Conservation (phyloP, 2,888 invertebrate species). For the Nymphalis polychloros region DNA sequence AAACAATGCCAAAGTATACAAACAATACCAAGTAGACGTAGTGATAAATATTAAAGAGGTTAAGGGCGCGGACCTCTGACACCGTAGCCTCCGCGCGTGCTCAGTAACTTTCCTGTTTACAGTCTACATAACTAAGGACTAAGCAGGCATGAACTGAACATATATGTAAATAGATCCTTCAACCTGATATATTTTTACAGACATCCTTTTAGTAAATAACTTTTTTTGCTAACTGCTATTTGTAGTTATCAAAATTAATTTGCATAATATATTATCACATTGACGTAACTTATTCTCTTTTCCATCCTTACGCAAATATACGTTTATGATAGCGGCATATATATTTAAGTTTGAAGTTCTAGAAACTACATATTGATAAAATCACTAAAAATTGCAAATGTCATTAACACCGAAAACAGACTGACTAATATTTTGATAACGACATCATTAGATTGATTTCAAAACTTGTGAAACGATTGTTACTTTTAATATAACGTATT, state of each 20-base stretch:
- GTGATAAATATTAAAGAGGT: slow-evolving; percentile 66
- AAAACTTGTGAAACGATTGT: slow-evolving; percentile 1
- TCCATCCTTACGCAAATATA: no score
- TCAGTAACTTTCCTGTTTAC: slow-evolving; percentile 74
- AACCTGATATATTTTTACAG: no score
- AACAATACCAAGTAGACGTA: slow-evolving; percentile 48
- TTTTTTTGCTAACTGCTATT: no score
- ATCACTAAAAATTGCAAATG: background rate
- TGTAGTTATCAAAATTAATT: no score
- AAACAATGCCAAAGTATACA: slow-evolving; percentile 40
- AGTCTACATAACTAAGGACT: slow-evolving; percentile 2
- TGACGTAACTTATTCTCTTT: no score
- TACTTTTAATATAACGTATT: background rate
- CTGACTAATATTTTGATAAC: slow-evolving; percentile 1
- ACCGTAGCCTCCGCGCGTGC: slow-evolving; percentile 54
- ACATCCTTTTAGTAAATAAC: no score
- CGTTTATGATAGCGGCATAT: no score
- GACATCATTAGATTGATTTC: slow-evolving; percentile 13
- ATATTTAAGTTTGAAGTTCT: no score
- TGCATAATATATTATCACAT: no score
- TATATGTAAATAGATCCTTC: background rate
- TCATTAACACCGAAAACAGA: background rate
- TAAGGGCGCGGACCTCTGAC: slow-evolving; percentile 65
- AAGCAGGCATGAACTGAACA: background rate
- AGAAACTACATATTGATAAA: background rate